Evolutionary conservation across 2,113 vertebrate species (phyloP), one percentile per base, ranked within the genome.

Genomic region (Tragelaphus strepsiceros): DNA sequence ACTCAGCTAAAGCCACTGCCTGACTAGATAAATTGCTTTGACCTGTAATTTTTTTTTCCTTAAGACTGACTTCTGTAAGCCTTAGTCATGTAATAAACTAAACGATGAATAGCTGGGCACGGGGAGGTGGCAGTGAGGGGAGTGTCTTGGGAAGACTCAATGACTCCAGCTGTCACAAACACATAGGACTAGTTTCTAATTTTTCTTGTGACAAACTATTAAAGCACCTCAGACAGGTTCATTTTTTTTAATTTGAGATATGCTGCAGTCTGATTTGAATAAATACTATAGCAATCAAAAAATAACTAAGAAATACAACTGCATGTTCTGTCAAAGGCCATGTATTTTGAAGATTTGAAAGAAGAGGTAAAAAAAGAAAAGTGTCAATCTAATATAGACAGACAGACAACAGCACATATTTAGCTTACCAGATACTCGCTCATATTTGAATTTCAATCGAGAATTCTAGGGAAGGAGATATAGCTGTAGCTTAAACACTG

Each of bases 301-400:
- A 82, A 82, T 82, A 92, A 94, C 11, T 95, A 96, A 84, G n/a
- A 95, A 59, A 96, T 56, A 59, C 4, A 67, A 77, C 83, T 71
- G 49, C 30, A 88, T 43, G 26, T 83, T 90, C 43, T 26, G 24
- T 88, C 64, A 96, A 80, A 22, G 11, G 1, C 26, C 17, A 80
- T 43, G 1, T 67, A 82, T 91, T 80, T 94, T 87, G 82, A 86
- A 61, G 28, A 86, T 77, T 5, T 82, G 28, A 96, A 90, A 85
- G 0, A 88, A 88, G 46, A 91, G 46, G 58, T n/a, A 58, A 58
- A 95, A 28, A 62, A 94, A 35, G 71, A 53, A 89, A 82, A 2
- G 7, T 88, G 46, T 77, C 8, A 49, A 24, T 53, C 51, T 91
- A 46, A 51, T 54, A 43, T 7, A 64, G 15, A 74, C 22, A 67